Base-by-base conservation (phyloP, 2,113 vertebrate species). In the Xyliphius kryptos region DNA sequence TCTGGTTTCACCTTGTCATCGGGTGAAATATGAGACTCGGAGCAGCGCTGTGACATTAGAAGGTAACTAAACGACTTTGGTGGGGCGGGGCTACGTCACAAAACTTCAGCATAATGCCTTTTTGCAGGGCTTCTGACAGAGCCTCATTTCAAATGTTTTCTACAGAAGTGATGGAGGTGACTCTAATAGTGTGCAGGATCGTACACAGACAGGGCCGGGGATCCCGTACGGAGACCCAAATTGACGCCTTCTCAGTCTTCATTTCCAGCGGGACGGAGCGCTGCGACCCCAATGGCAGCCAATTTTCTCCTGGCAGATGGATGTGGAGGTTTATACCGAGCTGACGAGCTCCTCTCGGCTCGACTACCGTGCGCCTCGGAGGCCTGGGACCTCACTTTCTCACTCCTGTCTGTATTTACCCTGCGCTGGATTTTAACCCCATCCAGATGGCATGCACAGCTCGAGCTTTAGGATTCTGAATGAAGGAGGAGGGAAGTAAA, bases 231-330 rank as follows among this genome's bases (percentile, higher is more conserved):
- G 72, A 72, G 73, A 81, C 32, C 79, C 81, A 87, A 87, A 87
- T 85, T 87, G 85, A 85, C 81, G 83, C 74, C 73, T 74, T 66
- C 82, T 87, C 81, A 70, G 77, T 83, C 81, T 80, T 85, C 82
- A 87, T 87, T 86, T 82, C 71, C 70, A 73, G 69, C 66, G 7
- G 77, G 81, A 79, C 66, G 83, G 79, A 78, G 71, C 66, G n/a
- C 69, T 66, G 72, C 76, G 37, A 74, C 76, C 67, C 79, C 72
- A 71, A 64, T 82, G 85, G 81, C 84, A 85, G 81, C 81, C 87
- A 86, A 87, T 88, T 85, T 86, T 73, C 81, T 73, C 57, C 7
- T 20, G 71, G 75, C 71, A 73, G 78, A 88, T 81, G 80, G 83
- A 80, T 82, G 69, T 75, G 54, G 69, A 61, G 59, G 22, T 72